A percentile compares a stretch with the other conserved stretches of the same genome.
These are phyloP conservation scores for Campoplex nolae DNA, from an alignment of 2,888 invertebrate species.

Conservation along the genomic window DNA sequence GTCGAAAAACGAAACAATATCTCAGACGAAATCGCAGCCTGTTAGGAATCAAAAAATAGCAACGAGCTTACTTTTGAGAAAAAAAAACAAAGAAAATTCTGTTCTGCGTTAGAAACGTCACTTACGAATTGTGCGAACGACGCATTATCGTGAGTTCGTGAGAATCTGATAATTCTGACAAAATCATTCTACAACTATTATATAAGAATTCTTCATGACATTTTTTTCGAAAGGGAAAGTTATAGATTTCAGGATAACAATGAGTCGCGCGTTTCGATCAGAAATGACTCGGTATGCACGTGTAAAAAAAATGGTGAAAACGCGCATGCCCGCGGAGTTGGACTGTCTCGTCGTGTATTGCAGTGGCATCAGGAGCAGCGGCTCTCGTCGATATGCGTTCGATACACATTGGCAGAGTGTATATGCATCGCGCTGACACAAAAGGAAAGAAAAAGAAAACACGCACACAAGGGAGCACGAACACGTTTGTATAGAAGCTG, in stretches of 20 bases:
- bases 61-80: neutral
- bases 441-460: conserved; percentile 49
- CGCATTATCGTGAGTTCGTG: neutral
- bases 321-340: conserved; percentile 32
- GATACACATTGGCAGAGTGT: conserved; percentile 61
- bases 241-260: too few species aligned
- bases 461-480: conserved; percentile 17
- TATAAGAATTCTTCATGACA: too few species aligned
- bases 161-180: neutral
- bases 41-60: too few species aligned
- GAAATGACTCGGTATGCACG: neutral
- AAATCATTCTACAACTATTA: too few species aligned
- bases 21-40: too few species aligned
- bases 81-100: neutral
- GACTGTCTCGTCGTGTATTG: conserved; percentile 31
- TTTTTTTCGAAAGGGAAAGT: too few species aligned
- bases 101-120: neutral
- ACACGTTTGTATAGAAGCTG: conserved; percentile 28
- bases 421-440: conserved; percentile 34
- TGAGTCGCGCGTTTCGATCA: neutral
- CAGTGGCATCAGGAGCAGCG: conserved; percentile 59
- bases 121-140: neutral
- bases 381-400: conserved; percentile 69
- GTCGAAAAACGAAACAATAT: too few species aligned
- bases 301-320: conserved; percentile 3